phyloP scores from a whole-genome alignment of 2,113 vertebrate genomes.

The Pongo pygmaeus region DNA sequence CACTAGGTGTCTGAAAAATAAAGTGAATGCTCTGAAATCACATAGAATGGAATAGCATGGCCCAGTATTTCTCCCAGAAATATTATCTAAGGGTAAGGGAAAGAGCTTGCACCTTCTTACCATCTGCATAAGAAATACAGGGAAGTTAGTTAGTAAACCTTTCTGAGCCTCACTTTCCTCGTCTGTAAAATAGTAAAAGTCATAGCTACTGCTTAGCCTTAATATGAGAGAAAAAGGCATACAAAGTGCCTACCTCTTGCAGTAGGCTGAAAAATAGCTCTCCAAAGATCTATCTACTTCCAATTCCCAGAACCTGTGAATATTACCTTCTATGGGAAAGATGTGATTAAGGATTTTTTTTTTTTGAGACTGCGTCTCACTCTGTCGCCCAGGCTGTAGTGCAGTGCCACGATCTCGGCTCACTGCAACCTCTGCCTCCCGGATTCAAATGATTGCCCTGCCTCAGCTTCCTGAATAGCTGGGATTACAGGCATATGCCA shows the following conservation, averaged over 20 bases:
- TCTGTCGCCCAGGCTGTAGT: no score
- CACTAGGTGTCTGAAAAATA: background rate
- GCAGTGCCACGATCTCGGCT: no score
- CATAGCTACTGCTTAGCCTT: background rate
- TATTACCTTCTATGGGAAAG: background rate
- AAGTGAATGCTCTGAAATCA: background rate
- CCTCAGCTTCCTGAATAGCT: no score
- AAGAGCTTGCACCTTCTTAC: background rate
- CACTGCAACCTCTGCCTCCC: no score
- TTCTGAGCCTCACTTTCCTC: background rate
- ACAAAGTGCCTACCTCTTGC: background rate
- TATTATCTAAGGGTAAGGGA: background rate
- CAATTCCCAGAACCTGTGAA: background rate
- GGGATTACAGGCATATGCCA: no score
- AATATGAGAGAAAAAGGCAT: background rate
- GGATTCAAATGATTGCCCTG: no score
- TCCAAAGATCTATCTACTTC: background rate
- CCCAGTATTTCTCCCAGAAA: background rate
- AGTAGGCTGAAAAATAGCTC: background rate
- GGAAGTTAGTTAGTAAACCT: background rate
- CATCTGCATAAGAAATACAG: background rate
- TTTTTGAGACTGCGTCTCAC: no score
- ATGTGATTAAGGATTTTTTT: no score
- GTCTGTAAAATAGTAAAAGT: background rate
- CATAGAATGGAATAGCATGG: accelerated